Conservation (phyloP, 2,888 invertebrate species). For the Tryphoninae sp. region DNA sequence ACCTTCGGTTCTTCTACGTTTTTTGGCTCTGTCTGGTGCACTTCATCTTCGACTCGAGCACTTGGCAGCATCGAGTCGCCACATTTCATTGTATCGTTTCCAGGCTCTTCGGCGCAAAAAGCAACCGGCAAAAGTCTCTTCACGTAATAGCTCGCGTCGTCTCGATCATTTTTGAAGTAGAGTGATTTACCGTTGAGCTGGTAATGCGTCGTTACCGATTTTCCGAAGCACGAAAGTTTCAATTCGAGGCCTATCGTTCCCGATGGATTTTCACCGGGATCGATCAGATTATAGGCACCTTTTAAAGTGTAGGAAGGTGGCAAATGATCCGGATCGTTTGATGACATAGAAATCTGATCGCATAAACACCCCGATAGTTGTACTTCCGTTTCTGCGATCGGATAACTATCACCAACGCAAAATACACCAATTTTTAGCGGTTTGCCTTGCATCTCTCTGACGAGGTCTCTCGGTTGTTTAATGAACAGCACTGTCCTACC, state of each 20-base stretch:
- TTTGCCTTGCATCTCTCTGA: constrained; percentile 71
- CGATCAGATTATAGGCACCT: constrained; percentile 71
- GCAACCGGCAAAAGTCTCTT: constrained; percentile 65
- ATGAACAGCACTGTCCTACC: constrained; percentile 77
- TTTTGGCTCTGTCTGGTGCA: constrained; percentile 49
- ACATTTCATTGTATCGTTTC: constrained; percentile 51
- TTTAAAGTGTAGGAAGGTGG: constrained; percentile 74
- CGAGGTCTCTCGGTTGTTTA: constrained; percentile 74
- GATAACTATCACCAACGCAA: constrained; percentile 76
- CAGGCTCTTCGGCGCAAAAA: constrained; percentile 40
- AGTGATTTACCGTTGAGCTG: constrained; percentile 71
- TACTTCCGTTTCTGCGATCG: constrained; percentile 75
- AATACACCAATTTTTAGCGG: constrained; percentile 76
- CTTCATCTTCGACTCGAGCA: constrained; percentile 54
- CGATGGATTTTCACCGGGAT: constrained; percentile 76
- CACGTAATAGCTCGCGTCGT: constrained; percentile 71
- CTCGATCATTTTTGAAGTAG: constrained; percentile 70
- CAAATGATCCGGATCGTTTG: constrained; percentile 73
- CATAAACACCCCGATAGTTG: constrained; percentile 76
- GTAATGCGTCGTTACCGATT: constrained; percentile 73
- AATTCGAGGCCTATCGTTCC: constrained; percentile 74
- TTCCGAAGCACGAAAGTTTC: constrained; percentile 74
- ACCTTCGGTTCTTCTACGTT: constrained; percentile 44
- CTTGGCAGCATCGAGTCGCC: constrained; percentile 57
- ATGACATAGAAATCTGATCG: constrained; percentile 77